phyloP scores from a whole-genome alignment of 2,113 vertebrate species.

The Rostratula benghalensis region DNA sequence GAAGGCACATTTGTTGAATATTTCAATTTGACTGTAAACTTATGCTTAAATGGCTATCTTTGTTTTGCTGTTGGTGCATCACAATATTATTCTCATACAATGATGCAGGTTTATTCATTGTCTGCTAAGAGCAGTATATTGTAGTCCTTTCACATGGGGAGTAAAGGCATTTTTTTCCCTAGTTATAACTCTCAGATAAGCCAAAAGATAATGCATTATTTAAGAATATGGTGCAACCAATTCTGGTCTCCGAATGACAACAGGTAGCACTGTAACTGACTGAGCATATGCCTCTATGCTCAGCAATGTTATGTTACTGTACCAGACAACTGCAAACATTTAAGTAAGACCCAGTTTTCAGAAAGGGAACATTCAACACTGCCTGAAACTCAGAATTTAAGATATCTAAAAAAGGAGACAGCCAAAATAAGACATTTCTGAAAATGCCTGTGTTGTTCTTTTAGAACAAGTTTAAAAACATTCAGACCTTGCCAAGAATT shows the following conservation, averaged over 20 bases:
- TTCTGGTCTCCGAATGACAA: background rate
- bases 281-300: background rate
- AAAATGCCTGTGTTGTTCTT: background rate
- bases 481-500: background rate
- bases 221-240: background rate
- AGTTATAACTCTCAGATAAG: background rate
- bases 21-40: background rate
- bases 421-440: background rate
- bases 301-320: background rate
- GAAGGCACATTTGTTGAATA: background rate
- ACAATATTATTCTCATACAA: background rate
- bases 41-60: background rate
- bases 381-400: background rate
- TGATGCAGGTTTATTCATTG: background rate
- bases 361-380: background rate
- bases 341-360: rapidly evolving
- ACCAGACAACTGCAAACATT: background rate
- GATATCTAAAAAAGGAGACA: background rate
- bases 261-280: background rate
- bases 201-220: background rate
- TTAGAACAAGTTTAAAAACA: background rate
- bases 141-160: background rate
- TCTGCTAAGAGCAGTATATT: background rate
- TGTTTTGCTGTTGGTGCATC: background rate
- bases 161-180: background rate